These are phyloP conservation scores for Manis pentadactyla DNA, from an alignment of 2,797 vertebrate species.

Conservation along the genomic window DNA sequence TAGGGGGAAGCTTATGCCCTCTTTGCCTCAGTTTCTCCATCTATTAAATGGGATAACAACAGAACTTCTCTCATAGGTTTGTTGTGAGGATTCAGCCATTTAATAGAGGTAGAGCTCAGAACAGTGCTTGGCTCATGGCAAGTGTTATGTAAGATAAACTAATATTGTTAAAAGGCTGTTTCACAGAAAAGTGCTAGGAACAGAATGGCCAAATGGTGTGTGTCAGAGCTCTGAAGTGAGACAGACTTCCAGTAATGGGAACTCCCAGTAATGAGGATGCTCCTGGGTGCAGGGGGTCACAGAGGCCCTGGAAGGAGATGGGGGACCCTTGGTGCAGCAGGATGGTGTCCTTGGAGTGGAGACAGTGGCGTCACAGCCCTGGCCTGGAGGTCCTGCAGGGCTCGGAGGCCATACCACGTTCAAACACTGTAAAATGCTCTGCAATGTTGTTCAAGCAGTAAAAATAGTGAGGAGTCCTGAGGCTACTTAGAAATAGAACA, in stretches of 20 bases:
- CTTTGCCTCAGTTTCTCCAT: background rate
- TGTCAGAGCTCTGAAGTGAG: background rate
- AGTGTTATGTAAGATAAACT: background rate
- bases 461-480: slow-evolving; percentile 68
- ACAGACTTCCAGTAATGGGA: background rate
- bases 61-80: background rate
- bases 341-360: accelerated
- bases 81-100: background rate
- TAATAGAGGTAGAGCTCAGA: background rate
- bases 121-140: background rate
- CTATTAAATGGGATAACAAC: background rate
- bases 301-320: too few relatives aligned
- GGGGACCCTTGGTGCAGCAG: background rate
- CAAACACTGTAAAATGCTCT: slow-evolving; percentile 24
- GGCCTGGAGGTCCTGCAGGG: background rate
- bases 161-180: background rate
- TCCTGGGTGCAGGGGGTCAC: background rate
- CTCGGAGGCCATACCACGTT: background rate
- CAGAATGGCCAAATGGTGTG: background rate
- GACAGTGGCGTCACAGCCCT: background rate
- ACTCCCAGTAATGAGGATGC: background rate
- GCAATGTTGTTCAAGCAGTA: slow-evolving; percentile 32
- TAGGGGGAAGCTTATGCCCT: too few relatives aligned
- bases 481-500: slow-evolving; percentile 66
- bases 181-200: background rate